Base-by-base conservation (phyloP, 1,140 invertebrate genomes). In the Helicoverpa zea region DNA sequence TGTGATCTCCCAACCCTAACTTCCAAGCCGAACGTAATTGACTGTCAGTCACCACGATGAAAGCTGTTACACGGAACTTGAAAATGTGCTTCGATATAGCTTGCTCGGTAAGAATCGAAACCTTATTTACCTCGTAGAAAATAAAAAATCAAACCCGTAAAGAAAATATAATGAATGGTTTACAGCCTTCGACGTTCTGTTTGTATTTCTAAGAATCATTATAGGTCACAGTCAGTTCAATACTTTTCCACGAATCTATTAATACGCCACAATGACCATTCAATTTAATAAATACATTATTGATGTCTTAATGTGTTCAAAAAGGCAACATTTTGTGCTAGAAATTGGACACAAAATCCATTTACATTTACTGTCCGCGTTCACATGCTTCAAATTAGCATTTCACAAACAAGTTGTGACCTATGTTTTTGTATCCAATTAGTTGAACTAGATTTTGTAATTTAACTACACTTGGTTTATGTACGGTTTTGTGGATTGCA, bases 331-430 rank as follows among this genome's bases (percentile, higher is more conserved):
- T 35, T 51, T 51, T 51, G 52, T 18, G 11, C 30, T 43, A 16
- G 70, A 23, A 35, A 59, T 74, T 74, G 43, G 30, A 30, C 51
- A 58, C 51, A 58, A 77, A 77, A 77, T 77, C 51, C 51, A 66
- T 64, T 63, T 51, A 43, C 74, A 76, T 63, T 64, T 54, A 16
- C 14, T 66, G 75, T 64, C 61, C 59, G 54, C 58, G 58, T 64
- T 47, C 59, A 63, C 56, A 77, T 64, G 14, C 35, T 77, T 16
- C 59, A 56, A 77, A 64, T 66, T 77, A 66, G 61, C 59, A 77
- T 77, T 77, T 77, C 29, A 61, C 61, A 77, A 77, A 77, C 75
- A 66, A 77, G 75, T 66, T 77, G 75, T 77, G 75, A 77, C 75
- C 75, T 64, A 54, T 77, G 61, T 77, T 77, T 77, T 77, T 77